Evolutionary conservation across 2,888 invertebrate genomes (phyloP), one percentile per base, ranked within the genome.

Genomic region (Neoitamus cyanurus): DNA sequence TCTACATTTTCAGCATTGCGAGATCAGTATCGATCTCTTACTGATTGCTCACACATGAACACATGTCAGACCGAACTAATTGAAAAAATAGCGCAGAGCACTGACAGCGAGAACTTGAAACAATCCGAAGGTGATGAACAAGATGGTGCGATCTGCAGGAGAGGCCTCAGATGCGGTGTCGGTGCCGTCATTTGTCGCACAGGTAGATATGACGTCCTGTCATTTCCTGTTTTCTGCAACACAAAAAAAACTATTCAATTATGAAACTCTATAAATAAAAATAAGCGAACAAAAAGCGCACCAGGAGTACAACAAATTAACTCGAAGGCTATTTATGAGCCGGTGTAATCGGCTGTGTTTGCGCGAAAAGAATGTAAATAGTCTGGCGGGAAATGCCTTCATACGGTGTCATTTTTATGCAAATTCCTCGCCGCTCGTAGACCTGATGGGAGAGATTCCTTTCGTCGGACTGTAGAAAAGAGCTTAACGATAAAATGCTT

Each of bases 151-250:
- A 69, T 80, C 78, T 15, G 37, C 37, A 69, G n/a, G 25, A 28
- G n/a, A 30, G 25, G 68, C 69, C 48, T 68, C n/a, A 69, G 69
- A 20, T 68, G 37, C 34, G n/a, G 42, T 31, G 72, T 70, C 31
- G 83, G 25, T 46, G 83, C 37, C 83, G 72, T 30, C 83, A 83
- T 82, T 69, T 82, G 82, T 69, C 36, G 69, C 69, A 82, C 34
- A 69, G 42, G 82, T 37, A 69, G 82, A 68, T 82, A 82, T 82
- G 82, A 82, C 82, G 82, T 82, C 25, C 69, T 30, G 68, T 37
- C 83, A 72, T 83, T 83, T 83, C 83, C 83, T 83, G 83, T 83
- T 83, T 46, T 72, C 72, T 70, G 83, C 36, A 83, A 83, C 30
- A 72, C n/a, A 83, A 37, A 58, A 48, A 28, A 78, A n/a, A 82